Conservation (phyloP, 2,113 vertebrate species). For the Phycodurus eques region DNA sequence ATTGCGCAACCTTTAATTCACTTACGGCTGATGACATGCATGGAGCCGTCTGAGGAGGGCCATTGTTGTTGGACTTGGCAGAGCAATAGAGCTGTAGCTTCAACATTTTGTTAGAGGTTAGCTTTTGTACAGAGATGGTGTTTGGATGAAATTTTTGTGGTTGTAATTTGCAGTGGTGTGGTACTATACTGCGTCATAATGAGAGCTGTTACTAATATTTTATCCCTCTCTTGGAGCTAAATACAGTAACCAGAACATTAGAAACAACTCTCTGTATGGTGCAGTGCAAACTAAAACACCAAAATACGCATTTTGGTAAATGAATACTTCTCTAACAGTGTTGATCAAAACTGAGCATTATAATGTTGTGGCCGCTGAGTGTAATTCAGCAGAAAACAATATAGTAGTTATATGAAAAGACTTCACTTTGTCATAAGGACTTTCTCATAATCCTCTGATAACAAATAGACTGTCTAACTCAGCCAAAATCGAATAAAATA, state of each 20-base stretch:
- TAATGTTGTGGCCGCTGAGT: no score
- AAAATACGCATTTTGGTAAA: no score
- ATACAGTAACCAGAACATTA: background rate
- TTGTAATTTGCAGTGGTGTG: background rate
- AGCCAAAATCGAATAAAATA: slow-evolving; percentile 5
- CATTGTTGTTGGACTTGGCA: background rate
- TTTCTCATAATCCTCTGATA: slow-evolving; percentile 19
- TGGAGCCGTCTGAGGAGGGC: background rate
- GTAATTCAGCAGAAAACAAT: background rate
- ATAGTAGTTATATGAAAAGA: slow-evolving; percentile 22
- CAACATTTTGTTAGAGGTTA: background rate
- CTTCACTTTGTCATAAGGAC: slow-evolving; percentile 23
- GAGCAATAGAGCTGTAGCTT: background rate
- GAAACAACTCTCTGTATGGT: background rate
- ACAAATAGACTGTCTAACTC: slow-evolving; percentile 28
- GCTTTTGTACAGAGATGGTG: slow-evolving; percentile 5
- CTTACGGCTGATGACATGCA: background rate
- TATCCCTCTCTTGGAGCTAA: background rate
- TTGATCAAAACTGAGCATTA: no score
- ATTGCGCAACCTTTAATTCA: background rate
- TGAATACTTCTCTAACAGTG: no score
- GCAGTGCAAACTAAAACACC: no score
- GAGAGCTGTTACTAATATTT: background rate
- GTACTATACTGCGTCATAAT: background rate
- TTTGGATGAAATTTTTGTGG: background rate